Conservation (phyloP, 2,113 vertebrate genomes). For the Galemys pyrenaicus region DNA sequence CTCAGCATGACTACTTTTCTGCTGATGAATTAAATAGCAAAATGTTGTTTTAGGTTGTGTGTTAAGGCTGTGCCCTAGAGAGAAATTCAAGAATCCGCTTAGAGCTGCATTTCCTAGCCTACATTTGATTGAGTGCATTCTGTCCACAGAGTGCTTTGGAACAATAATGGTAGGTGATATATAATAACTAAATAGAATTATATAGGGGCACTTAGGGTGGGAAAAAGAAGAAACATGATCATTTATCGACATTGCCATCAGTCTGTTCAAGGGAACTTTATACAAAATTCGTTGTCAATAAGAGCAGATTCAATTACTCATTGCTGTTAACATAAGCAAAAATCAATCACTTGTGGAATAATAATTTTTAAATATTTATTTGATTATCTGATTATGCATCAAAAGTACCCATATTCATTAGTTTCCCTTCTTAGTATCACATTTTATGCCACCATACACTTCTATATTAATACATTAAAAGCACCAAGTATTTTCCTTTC, state of each 20-base stretch:
- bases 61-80: conserved; percentile 55
- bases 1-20: conserved; percentile 60
- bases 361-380: conserved; percentile 32
- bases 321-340: conserved; percentile 40
- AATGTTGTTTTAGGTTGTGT: conserved; percentile 55
- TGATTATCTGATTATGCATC: neutral
- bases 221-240: conserved; percentile 24
- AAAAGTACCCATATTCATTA: neutral
- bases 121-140: conserved; percentile 55
- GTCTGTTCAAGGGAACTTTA: neutral
- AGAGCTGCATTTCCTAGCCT: conserved; percentile 41
- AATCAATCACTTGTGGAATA: conserved; percentile 36
- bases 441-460: neutral
- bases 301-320: conserved; percentile 16
- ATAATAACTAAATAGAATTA: conserved; percentile 58
- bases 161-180: conserved; percentile 36
- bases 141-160: conserved; percentile 61
- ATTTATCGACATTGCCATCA: conserved; percentile 16
- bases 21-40: conserved; percentile 73
- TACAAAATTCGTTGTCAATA: conserved; percentile 29
- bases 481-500: neutral
- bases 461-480: conserved; percentile 1
- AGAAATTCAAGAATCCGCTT: conserved; percentile 70
- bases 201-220: neutral
- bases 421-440: neutral